These are phyloP conservation scores for Corythornis vintsioides DNA, from an alignment of 2,113 vertebrate genomes.

Conservation along the genomic window DNA sequence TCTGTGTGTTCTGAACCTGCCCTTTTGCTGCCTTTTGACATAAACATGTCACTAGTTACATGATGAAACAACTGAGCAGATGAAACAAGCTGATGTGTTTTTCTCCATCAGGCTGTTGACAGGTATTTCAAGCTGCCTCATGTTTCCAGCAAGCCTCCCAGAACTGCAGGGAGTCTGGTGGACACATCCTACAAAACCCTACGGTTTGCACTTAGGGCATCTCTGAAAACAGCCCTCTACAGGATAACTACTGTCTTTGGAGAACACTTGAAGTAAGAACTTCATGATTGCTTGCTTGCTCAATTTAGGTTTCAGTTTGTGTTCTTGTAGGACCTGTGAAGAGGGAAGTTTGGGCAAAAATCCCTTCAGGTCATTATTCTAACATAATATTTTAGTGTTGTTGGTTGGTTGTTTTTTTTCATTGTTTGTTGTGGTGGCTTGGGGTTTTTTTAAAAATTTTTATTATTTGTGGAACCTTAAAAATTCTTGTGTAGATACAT, in stretches of 20 bases:
- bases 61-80: neutral
- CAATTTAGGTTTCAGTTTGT: neutral
- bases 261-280: slow-evolving; percentile 90
- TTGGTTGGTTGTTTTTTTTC: too few species aligned
- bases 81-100: neutral
- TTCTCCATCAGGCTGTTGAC: slow-evolving; percentile 86
- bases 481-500: neutral
- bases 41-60: neutral
- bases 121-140: slow-evolving; percentile 98
- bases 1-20: neutral
- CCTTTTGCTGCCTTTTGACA: neutral
- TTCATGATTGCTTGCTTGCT: neutral
- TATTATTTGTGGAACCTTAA: neutral
- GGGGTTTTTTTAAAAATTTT: neutral
- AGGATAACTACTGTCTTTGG: slow-evolving; percentile 93
- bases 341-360: neutral
- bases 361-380: neutral
- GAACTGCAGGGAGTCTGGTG: slow-evolving; percentile 79
- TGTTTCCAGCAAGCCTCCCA: slow-evolving; percentile 89
- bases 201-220: slow-evolving; percentile 91
- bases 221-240: slow-evolving; percentile 94
- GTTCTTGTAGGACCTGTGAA: neutral
- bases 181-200: slow-evolving; percentile 92
- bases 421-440: too few species aligned
- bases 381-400: neutral